Percentiles rank a stretch among this genome's conserved stretches.
phyloP scores from a whole-genome alignment of 2,113 vertebrate genomes.

The Perca flavescens region DNA sequence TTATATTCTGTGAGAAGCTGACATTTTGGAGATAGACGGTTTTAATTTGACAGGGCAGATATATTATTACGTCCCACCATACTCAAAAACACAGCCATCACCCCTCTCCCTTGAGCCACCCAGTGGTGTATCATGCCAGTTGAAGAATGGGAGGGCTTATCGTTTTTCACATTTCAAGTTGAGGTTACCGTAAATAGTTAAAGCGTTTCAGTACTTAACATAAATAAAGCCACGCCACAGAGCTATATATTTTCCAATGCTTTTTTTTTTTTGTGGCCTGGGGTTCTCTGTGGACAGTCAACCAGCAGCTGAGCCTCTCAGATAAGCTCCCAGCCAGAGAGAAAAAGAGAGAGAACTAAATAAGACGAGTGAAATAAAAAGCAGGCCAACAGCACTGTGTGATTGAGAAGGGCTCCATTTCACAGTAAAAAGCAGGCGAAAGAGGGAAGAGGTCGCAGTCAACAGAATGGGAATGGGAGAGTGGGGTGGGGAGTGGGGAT shows the following conservation, averaged over 20 bases:
- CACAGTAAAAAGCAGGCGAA: slow-evolving; percentile 55
- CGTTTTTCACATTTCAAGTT: slow-evolving; percentile 47
- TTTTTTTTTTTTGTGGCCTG: slow-evolving; percentile 48
- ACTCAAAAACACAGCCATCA: slow-evolving; percentile 1
- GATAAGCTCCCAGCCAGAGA: slow-evolving; percentile 76
- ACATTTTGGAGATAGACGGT: not conserved
- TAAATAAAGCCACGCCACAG: slow-evolving; percentile 55
- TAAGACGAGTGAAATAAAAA: slow-evolving; percentile 67
- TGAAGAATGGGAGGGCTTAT: slow-evolving; percentile 29
- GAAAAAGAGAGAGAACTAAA: slow-evolving; percentile 43
- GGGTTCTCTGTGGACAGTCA: slow-evolving; percentile 71
- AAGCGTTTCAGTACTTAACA: slow-evolving; percentile 59
- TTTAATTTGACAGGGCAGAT: not conserved
- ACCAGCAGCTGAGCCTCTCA: slow-evolving; percentile 75
- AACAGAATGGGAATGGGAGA: slow-evolving; percentile 36
- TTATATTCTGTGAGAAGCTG: not conserved
- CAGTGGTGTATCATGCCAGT: not conserved
- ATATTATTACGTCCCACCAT: not conserved
- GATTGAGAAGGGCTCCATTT: slow-evolving; percentile 68
- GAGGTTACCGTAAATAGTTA: slow-evolving; percentile 53
- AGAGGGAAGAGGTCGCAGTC: slow-evolving; percentile 32
- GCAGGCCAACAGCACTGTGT: slow-evolving; percentile 61
- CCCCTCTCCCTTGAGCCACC: slow-evolving; percentile 10
- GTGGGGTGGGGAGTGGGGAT: slow-evolving; percentile 24
- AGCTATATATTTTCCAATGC: slow-evolving; percentile 48